Base-by-base conservation (phyloP, 2,113 vertebrate species). In the Eptesicus fuscus region DNA sequence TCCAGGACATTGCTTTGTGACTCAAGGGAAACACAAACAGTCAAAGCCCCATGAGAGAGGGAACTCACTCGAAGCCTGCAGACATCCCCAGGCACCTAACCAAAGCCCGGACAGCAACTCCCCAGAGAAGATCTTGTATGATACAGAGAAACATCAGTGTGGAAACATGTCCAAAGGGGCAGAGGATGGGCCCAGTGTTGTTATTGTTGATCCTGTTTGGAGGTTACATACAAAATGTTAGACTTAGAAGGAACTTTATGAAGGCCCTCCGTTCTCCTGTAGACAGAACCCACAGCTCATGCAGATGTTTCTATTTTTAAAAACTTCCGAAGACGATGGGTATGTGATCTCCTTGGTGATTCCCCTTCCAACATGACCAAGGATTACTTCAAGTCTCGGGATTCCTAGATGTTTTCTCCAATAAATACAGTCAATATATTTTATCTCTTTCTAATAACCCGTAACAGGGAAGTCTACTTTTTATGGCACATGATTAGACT, bases 1-100 rank as follows among this genome's bases (percentile, higher is more conserved):
- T 97, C 94, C 91, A 94, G 12, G 94, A 96, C 93, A 96, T 79
- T 9, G 65, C 79, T 90, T 88, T 90, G 91, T 51, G 76, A 83
- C 79, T 44, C 44, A 9, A 95, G 70, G 91, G 95, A 97, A 92
- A 88, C 0, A 20, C 85, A 95, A 94, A 90, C 37, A 85, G 88
- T 83, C 32, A 94, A 83, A 9, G 1, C n/a, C 76, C 70, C 56
- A 23, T 11, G 82, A 88, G n/a, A 90, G 44, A 83, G 44, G 49
- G 88, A 96, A 73, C 0, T 8, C 61, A 94, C 47, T 51, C 16
- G 32, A 79, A 90, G 47, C 51, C 80, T 35, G 10, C 16, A 74
- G 83, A 73, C 35, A 18, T 76, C 78, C 61, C 70, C 80, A 76
- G 92, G 89, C 95, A 96, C 83, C 84, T 80, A 67, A 93, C 47